phyloP scores from a whole-genome alignment of 2,797 vertebrate species.

The Menidia menidia region DNA sequence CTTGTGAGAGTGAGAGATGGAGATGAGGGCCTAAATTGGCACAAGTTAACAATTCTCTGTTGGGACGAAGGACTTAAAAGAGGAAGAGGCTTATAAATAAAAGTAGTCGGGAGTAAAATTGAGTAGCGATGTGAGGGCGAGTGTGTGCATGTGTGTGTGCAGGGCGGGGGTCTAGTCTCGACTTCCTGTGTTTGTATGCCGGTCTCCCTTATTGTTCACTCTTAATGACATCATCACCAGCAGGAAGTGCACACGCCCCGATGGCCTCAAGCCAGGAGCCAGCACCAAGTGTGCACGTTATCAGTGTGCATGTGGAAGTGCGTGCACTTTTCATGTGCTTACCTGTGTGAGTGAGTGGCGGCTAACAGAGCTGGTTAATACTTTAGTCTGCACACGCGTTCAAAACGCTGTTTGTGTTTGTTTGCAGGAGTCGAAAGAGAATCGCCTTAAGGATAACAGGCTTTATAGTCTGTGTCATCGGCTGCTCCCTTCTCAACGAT shows the following conservation, averaged over 20 bases:
- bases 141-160: slow-evolving; percentile 23
- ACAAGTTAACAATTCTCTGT: slow-evolving; percentile 1
- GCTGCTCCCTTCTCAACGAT: slow-evolving; percentile 38
- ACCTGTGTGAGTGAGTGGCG: slow-evolving; percentile 24
- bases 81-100: slow-evolving; percentile 8
- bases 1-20: slow-evolving; percentile 4
- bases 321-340: slow-evolving; percentile 21
- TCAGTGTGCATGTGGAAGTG: slow-evolving; percentile 25
- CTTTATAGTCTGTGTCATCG: slow-evolving; percentile 6
- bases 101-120: slow-evolving; percentile 22
- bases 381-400: not conserved
- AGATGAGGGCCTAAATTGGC: slow-evolving; percentile 9
- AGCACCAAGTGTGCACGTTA: slow-evolving; percentile 22
- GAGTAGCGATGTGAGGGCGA: slow-evolving; percentile 20
- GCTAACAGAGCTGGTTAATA: slow-evolving; percentile 15
- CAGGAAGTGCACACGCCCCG: slow-evolving; percentile 77
- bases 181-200: slow-evolving; percentile 87
- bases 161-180: slow-evolving; percentile 75
- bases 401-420: not conserved
- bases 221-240: slow-evolving; percentile 77
- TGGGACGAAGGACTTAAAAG: not conserved
- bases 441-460: slow-evolving; percentile 16
- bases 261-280: slow-evolving; percentile 40
- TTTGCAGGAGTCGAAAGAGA: not conserved
- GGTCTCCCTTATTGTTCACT: slow-evolving; percentile 82